A percentile compares a stretch with the other conserved stretches of the same genome.
phyloP scores from a whole-genome alignment of 2,113 vertebrate genomes.

The Ameiurus melas region DNA sequence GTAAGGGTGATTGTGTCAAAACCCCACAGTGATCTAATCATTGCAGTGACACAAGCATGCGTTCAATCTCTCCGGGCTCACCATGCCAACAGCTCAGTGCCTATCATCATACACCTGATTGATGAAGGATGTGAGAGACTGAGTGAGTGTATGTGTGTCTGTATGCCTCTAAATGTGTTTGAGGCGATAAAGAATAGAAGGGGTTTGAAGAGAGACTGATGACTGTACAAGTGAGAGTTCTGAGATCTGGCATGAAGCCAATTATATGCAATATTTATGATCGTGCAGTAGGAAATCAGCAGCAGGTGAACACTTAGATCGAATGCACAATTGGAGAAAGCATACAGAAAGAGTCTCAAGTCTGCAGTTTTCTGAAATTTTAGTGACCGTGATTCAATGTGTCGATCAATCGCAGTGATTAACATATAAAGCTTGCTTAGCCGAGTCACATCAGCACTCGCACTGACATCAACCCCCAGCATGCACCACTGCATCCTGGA shows the following conservation, averaged over 20 bases:
- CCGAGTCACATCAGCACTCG: slow-evolving; percentile 22
- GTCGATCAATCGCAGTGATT: slow-evolving; percentile 51
- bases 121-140: slow-evolving; percentile 21
- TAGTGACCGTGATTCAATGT: slow-evolving; percentile 32
- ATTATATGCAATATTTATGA: slow-evolving; percentile 27
- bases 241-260: slow-evolving; percentile 17
- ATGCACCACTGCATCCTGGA: slow-evolving; percentile 37
- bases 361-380: slow-evolving; percentile 23
- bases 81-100: slow-evolving; percentile 1
- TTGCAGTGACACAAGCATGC: slow-evolving; percentile 30
- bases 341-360: background rate
- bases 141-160: slow-evolving; percentile 3
- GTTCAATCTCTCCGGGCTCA: slow-evolving; percentile 32
- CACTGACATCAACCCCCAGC: slow-evolving; percentile 34
- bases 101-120: slow-evolving; percentile 35
- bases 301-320: slow-evolving; percentile 26
- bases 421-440: slow-evolving; percentile 23
- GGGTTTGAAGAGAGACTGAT: background rate
- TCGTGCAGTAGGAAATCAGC: background rate
- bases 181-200: background rate
- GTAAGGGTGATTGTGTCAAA: slow-evolving; percentile 11
- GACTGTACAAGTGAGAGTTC: slow-evolving; percentile 13
- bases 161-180: background rate
- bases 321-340: background rate
- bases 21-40: slow-evolving; percentile 48